Evolutionary conservation across 2,797 vertebrate species (phyloP), one percentile per base, ranked within the genome.

Genomic region (Antrozous pallidus): DNA sequence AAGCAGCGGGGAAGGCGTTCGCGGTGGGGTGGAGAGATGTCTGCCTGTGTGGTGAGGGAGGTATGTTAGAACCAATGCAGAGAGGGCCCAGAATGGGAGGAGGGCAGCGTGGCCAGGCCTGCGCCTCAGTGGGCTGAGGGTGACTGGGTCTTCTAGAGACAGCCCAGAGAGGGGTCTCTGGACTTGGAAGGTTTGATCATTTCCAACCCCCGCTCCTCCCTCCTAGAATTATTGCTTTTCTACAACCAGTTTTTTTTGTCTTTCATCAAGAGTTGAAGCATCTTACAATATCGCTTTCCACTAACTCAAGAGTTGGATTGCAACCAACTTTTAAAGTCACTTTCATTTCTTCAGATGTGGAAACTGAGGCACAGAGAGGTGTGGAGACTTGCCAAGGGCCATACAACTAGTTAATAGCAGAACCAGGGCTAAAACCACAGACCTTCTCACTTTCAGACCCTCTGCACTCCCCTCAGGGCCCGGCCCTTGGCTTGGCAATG

Each of bases 311-410:
- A 78, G 73, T 65, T 63, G 71, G 28, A 78, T 61, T 85, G 79
- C 70, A 80, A 12, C 36, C 93, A 70, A 31, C 65, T 75, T 67
- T 83, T 67, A 67, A 31, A 83, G 58, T 86, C 70, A 88, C 88
- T 77, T 78, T 77, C 42, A 1, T 38, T 9, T 54, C 56, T 84
- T 90, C 71, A 78, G 45, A 40, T 79, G 73, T 93, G 70, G 83
- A 96, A 94, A 88, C 42, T 6, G 47, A 91, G 86, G 51, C 79
- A 87, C 40, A 26, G 17, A 82, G 54, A 74, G 56, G 18, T 33
- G 8, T 3, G 26, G 31, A 45, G 82, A 69, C 11, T 77, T 45
- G 4, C 54, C n/a, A 33, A 54, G 85, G 56, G 45, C 69, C 87
- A n/a, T 26, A 16, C 6, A 28, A 54, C 81, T 38, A 6, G 49